Evolutionary conservation across 2,888 invertebrate genomes (phyloP).

Genomic region (Sphaeridia pumilis): DNA sequence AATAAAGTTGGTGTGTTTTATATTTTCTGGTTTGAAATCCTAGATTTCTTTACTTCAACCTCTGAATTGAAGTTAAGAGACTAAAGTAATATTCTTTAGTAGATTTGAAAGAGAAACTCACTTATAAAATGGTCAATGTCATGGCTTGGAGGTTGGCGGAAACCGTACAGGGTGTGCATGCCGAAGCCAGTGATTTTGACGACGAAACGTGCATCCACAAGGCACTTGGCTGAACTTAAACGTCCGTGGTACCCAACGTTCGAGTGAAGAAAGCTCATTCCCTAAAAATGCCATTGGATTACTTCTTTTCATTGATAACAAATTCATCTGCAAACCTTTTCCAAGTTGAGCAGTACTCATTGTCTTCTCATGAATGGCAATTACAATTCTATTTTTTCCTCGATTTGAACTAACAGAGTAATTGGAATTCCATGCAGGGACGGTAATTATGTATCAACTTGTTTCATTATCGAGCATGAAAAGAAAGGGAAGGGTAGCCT

Average conservation of each 20-base stretch:
- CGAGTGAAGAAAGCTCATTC: conserved; percentile 75
- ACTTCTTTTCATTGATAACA: not conserved
- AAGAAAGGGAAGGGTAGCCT: no score
- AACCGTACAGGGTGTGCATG: conserved; percentile 50
- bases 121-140: conserved; percentile 33
- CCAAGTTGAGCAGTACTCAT: not conserved
- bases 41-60: no score
- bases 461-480: no score
- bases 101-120: conserved; percentile 16
- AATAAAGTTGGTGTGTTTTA: conserved; percentile 8
- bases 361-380: no score
- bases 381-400: not conserved
- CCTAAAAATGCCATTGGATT: conserved; percentile 46
- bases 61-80: no score
- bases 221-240: conserved; percentile 71
- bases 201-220: conserved; percentile 81
- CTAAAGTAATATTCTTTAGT: no score
- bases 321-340: not conserved
- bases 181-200: conserved; percentile 83
- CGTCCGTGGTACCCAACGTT: conserved; percentile 74
- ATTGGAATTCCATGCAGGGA: no score
- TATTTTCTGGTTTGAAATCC: no score
- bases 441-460: no score
- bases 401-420: no score
- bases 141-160: conserved; percentile 22